A percentile compares a stretch with the other conserved stretches of the same genome.
Evolutionary conservation across 2,888 invertebrate species (phyloP).

Genomic region (Emmelina monodactyla): DNA sequence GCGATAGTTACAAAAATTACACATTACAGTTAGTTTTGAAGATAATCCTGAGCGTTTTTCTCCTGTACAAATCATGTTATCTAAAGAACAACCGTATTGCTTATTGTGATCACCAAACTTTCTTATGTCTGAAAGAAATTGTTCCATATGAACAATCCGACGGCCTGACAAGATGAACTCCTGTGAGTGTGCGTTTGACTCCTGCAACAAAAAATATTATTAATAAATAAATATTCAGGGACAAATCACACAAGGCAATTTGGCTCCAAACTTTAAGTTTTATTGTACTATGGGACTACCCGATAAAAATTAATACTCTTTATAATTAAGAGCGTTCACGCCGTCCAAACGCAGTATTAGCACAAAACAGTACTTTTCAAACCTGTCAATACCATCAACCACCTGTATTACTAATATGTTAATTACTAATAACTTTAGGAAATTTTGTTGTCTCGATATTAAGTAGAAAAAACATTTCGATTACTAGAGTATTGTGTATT

Average conservation of each 20-base stretch:
- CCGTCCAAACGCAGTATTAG: too few species aligned
- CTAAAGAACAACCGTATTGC: background rate
- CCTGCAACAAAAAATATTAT: conserved; percentile 1
- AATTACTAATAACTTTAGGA: too few species aligned
- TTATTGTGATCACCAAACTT: conserved; percentile 1
- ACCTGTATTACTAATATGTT: too few species aligned
- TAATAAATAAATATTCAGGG: background rate
- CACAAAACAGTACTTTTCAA: too few species aligned
- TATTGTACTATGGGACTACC: too few species aligned
- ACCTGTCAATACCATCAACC: too few species aligned
- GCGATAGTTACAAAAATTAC: conserved; percentile 2
- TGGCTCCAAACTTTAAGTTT: too few species aligned
- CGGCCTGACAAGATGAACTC: conserved; percentile 1
- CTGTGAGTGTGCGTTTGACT: background rate
- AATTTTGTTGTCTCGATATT: too few species aligned
- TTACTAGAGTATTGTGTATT: too few species aligned
- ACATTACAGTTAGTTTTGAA: conserved; percentile 1
- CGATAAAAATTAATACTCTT: too few species aligned
- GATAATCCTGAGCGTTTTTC: background rate
- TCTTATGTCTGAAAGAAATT: conserved; percentile 1
- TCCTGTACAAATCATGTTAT: background rate
- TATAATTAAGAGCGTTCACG: too few species aligned
- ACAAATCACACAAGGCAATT: background rate
- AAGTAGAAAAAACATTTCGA: too few species aligned
- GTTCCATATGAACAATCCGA: conserved; percentile 1